These are phyloP conservation scores for Triops cancriformis DNA, from an alignment of 1,140 invertebrate species.

Conservation along the genomic window DNA sequence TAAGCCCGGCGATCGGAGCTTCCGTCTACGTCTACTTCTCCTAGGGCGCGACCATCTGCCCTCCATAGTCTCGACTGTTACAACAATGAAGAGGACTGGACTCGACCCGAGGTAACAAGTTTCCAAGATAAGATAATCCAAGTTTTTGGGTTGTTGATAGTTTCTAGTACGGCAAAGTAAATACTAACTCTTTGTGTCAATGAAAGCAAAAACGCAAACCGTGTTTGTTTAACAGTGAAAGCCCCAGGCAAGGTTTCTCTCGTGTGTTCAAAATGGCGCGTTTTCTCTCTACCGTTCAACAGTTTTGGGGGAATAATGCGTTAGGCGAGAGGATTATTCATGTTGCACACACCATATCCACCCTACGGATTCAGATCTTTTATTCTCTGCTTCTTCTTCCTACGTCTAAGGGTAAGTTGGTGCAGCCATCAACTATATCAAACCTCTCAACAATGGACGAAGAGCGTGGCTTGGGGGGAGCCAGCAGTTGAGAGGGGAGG, in stretches of 20 bases:
- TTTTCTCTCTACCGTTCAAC: not conserved
- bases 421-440: conserved; percentile 13
- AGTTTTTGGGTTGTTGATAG: not conserved
- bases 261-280: not conserved
- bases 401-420: not conserved
- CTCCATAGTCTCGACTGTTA: not conserved
- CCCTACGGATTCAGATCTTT: not conserved
- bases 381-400: not conserved
- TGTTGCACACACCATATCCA: conserved; percentile 9
- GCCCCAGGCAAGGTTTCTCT: too few species aligned
- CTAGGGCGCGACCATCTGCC: not conserved
- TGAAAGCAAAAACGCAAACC: too few species aligned
- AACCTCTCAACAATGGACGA: not conserved
- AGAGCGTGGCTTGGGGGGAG: not conserved
- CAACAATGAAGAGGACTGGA: not conserved
- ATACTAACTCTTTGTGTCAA: too few species aligned
- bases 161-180: too few species aligned
- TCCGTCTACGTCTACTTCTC: not conserved
- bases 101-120: not conserved
- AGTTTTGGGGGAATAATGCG: not conserved
- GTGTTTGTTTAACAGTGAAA: too few species aligned
- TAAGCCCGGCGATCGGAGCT: not conserved
- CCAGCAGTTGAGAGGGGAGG: not conserved
- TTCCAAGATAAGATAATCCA: not conserved
- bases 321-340: conserved; percentile 10